A percentile compares a stretch with the other conserved stretches of the same genome.
Conservation (phyloP, 2,113 vertebrate genomes). For the Oreochromis spilurus region DNA sequence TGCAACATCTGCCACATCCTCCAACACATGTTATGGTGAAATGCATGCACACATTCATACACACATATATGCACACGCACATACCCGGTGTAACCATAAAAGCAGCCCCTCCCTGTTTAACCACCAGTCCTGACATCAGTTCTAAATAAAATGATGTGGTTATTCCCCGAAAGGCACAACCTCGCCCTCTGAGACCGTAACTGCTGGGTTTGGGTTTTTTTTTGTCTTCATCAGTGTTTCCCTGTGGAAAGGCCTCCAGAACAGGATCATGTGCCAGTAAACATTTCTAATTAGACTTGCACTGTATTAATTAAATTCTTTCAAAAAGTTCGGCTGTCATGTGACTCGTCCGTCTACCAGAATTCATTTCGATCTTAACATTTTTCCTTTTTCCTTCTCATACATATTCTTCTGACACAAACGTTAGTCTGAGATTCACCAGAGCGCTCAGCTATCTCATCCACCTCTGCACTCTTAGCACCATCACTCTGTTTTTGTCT, state of each 20-base stretch:
- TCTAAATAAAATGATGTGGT: conserved; percentile 55
- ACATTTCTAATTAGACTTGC: background rate
- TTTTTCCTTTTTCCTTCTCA: background rate
- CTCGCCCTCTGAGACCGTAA: conserved; percentile 29
- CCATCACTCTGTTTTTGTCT: background rate
- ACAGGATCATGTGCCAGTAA: background rate
- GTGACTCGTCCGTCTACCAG: background rate
- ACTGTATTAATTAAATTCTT: background rate
- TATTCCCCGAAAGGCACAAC: conserved; percentile 32
- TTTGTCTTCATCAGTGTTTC: conserved; percentile 24
- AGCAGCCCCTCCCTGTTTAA: conserved; percentile 58
- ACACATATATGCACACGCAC: background rate
- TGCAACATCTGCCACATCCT: conserved; percentile 62
- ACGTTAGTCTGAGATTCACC: background rate
- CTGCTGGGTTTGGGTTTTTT: conserved; percentile 14
- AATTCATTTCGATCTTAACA: background rate
- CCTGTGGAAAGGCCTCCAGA: background rate
- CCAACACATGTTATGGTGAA: conserved; percentile 48
- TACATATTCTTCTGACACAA: background rate
- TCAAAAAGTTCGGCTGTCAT: background rate
- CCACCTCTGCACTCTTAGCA: background rate
- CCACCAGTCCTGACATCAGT: conserved; percentile 52
- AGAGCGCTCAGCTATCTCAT: background rate
- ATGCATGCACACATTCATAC: conserved; percentile 1
- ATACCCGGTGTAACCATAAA: background rate